Conservation (phyloP, 2,113 vertebrate species). For the Pterophyllum scalare region DNA sequence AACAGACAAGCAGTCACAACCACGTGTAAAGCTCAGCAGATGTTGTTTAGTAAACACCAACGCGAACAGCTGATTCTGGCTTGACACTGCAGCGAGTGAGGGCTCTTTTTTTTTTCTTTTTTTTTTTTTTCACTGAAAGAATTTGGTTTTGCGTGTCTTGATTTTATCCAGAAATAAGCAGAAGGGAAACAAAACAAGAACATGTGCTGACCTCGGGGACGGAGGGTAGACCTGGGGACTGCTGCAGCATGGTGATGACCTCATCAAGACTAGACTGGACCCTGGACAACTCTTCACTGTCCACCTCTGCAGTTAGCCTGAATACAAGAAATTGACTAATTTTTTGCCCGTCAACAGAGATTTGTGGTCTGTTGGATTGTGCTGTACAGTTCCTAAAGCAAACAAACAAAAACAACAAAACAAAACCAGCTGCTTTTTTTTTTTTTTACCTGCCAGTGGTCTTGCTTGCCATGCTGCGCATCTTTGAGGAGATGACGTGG, state of each 20-base stretch:
- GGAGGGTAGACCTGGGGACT: slow-evolving; percentile 73
- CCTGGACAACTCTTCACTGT: slow-evolving; percentile 84
- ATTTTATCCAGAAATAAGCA: neutral
- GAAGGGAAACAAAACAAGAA: neutral
- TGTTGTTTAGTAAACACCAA: neutral
- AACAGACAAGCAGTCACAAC: slow-evolving; percentile 12
- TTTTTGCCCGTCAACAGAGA: neutral
- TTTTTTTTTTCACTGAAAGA: neutral
- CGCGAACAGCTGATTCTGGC: neutral
- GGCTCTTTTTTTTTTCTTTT: neutral
- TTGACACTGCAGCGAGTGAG: neutral
- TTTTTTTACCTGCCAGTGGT: slow-evolving; percentile 80
- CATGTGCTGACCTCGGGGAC: slow-evolving; percentile 80
- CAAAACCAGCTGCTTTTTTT: neutral
- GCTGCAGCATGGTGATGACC: slow-evolving; percentile 85
- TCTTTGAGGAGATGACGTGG: slow-evolving; percentile 81
- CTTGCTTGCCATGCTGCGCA: slow-evolving; percentile 83
- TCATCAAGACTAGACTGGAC: slow-evolving; percentile 86
- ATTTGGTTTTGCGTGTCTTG: neutral
- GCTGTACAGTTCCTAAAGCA: neutral
- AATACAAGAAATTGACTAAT: neutral
- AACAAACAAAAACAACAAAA: neutral
- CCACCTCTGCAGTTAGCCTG: slow-evolving; percentile 85
- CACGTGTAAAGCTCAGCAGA: neutral
- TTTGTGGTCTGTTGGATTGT: neutral